These are phyloP conservation scores for Bergia puertoricense DNA, from an alignment of 92 coral and sea anemone genomes.

Conservation along the genomic window DNA sequence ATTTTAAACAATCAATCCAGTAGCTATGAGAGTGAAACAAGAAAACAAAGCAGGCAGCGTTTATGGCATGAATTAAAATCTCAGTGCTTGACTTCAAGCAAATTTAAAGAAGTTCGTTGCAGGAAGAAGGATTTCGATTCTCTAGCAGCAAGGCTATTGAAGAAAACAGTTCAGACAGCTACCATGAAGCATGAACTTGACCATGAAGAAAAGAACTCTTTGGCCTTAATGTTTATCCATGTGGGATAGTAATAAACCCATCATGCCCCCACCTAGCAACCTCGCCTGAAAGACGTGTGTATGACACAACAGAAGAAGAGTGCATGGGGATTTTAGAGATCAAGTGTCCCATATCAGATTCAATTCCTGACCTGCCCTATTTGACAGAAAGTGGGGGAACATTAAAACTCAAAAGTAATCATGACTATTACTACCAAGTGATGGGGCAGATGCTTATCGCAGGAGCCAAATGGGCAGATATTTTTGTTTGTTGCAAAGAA, in stretches of 20 bases:
- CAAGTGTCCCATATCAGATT: conserved; percentile 34
- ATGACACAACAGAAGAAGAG: conserved; percentile 22
- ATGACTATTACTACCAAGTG: conserved; percentile 44
- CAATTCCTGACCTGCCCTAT: conserved; percentile 36
- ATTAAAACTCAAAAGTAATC: conserved; percentile 27
- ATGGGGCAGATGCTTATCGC: conserved; percentile 41
- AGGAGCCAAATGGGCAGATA: conserved; percentile 32
- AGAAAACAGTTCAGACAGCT: conserved; percentile 48
- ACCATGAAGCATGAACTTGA: conserved; percentile 44
- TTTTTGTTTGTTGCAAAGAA: conserved; percentile 32
- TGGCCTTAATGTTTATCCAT: conserved; percentile 31
- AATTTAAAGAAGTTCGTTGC: conserved; percentile 32
- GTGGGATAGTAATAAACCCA: conserved; percentile 32
- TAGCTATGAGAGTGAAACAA: conserved; percentile 35
- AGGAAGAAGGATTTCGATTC: conserved; percentile 13
- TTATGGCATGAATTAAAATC: conserved; percentile 24
- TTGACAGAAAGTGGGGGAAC: conserved; percentile 19
- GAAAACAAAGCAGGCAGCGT: conserved; percentile 3
- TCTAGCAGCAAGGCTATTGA: conserved; percentile 8
- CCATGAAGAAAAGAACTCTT: conserved; percentile 22
- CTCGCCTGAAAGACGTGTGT: conserved; percentile 40
- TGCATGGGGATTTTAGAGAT: conserved; percentile 39
- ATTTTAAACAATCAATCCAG: conserved; percentile 11
- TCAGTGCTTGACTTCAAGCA: conserved; percentile 24
- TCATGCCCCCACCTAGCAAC: conserved; percentile 38